phyloP scores from a whole-genome alignment of 2,888 invertebrate genomes.

The Xestoiulus laeticollis region DNA sequence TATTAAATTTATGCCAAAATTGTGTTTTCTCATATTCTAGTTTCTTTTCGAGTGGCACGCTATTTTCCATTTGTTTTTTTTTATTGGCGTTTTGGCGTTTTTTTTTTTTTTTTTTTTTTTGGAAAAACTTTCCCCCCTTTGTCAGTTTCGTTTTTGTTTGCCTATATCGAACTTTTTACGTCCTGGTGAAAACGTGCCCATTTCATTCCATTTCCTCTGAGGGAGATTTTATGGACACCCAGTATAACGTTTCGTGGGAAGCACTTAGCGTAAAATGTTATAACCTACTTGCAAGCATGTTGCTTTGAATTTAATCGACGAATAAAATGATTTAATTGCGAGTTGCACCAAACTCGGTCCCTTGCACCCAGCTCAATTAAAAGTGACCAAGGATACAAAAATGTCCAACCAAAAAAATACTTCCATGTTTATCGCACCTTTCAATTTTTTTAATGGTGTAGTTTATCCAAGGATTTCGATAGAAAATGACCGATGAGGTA shows the following conservation, averaged over 20 bases:
- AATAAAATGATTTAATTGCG: not conserved
- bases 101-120: not conserved
- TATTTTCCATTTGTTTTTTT: too few species aligned
- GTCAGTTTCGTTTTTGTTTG: not conserved
- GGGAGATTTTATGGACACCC: not conserved
- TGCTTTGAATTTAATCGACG: not conserved
- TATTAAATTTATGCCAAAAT: too few species aligned
- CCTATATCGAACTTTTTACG: not conserved
- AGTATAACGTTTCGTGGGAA: not conserved
- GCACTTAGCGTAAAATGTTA: not conserved
- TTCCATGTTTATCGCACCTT: not conserved
- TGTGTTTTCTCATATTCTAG: too few species aligned
- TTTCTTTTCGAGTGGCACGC: too few species aligned
- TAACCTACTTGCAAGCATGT: not conserved
- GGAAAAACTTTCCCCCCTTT: not conserved
- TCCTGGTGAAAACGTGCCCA: constrained; percentile 19
- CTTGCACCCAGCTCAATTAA: not conserved
- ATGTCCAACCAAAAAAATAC: not conserved
- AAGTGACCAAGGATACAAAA: not conserved
- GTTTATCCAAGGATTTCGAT: not conserved
- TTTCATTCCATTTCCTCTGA: not conserved
- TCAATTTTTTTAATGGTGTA: not conserved
- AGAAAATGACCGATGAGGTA: constrained; percentile 33
- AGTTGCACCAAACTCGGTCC: not conserved
- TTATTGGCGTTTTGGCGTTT: too few species aligned